phyloP scores from a whole-genome alignment of 2,888 invertebrate genomes.

The Phrixothrix hirtus region DNA sequence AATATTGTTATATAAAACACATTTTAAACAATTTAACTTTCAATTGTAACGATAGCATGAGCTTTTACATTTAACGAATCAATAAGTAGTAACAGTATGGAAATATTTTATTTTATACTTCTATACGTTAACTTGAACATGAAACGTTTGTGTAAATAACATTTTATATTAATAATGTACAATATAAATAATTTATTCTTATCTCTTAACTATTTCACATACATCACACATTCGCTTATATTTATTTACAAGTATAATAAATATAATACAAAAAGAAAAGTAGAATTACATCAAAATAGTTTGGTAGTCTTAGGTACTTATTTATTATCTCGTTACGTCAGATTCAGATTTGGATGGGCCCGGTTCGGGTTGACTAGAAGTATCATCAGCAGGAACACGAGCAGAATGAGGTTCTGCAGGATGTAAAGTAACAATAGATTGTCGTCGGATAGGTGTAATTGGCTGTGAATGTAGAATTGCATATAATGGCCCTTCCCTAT shows the following conservation, averaged over 20 bases:
- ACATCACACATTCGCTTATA: constrained; percentile 37
- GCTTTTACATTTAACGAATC: no score
- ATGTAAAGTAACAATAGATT: constrained; percentile 55
- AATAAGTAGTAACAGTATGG: constrained; percentile 40
- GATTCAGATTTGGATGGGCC: constrained; percentile 36
- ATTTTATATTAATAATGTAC: constrained; percentile 43
- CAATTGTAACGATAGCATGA: no score
- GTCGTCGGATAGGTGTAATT: constrained; percentile 46
- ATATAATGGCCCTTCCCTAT: constrained; percentile 51
- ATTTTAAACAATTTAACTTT: no score
- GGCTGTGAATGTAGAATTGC: constrained; percentile 53
- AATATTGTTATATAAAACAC: no score
- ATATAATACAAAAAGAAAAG: constrained; percentile 41
- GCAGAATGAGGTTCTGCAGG: constrained; percentile 45
- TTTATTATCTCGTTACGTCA: constrained; percentile 42
- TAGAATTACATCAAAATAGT: constrained; percentile 40
- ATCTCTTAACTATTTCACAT: constrained; percentile 27
- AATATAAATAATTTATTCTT: constrained; percentile 36
- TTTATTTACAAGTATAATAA: constrained; percentile 41
- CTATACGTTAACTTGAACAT: constrained; percentile 45
- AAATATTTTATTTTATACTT: constrained; percentile 44
- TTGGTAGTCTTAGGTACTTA: constrained; percentile 37
- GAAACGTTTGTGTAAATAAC: constrained; percentile 51
- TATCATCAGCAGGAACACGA: constrained; percentile 23
- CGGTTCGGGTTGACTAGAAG: constrained; percentile 43